Base-by-base conservation (phyloP, 2,113 vertebrate genomes). In the Illadopsis cleaveri region DNA sequence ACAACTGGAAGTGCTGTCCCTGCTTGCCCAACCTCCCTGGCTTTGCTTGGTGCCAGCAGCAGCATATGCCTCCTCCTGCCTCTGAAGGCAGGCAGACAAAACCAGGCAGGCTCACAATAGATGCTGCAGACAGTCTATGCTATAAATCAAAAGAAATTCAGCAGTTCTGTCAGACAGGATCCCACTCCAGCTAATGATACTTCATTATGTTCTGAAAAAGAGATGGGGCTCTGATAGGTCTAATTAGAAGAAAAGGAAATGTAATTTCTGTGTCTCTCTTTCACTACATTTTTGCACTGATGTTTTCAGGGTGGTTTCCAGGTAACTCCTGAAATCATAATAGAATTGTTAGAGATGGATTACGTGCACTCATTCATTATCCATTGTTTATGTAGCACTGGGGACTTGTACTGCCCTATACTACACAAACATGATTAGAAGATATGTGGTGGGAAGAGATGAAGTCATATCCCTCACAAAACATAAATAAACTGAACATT, bases 291-390 rank as follows among this genome's bases (percentile, higher is more conserved):
- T 61, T 38, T 81, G n/a, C 37, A 21, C 12, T 72, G 42, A 38
- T 65, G 38, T 83, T 72, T 95, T 54, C 14, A n/a, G 20, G 57
- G 57, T 19, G 69, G 70, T 91, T 92, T 94, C 81, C 89, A 90
- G 64, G 72, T 84, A 72, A 47, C 93, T 33, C 11, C 45, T 76
- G 70, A 68, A 82, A 77, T 61, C 6, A 12, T 42, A 30, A 57
- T 20, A 11, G 40, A 54, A 44, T 35, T 75, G 30, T 53, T 72
- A 61, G 45, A 27, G 69, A 18, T 5, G 2, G 62, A 44, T 79
- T 57, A 37, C 0, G 0, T 69, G 8, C 47, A 10, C 42, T 72
- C 5, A 44, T 48, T 75, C 64, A 45, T 89, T 82, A 65, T 35
- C 45, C 11, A 2, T 30, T 95, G 44, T 82, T 92, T 69, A 48